These are phyloP conservation scores for Lochmaea capreae DNA, from an alignment of 2,888 invertebrate genomes.

Conservation along the genomic window DNA sequence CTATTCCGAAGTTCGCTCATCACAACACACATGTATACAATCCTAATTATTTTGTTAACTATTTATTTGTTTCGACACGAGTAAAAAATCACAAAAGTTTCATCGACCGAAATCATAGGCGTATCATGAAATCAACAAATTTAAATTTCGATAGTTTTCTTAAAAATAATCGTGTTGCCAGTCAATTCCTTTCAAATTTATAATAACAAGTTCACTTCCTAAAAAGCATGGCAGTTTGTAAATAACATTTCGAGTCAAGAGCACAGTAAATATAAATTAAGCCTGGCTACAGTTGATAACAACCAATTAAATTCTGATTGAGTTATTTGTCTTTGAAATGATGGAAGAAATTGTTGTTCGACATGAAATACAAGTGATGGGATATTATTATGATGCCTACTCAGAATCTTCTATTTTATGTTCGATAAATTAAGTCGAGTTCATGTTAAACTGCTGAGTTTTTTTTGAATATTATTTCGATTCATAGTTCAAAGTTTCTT, in stretches of 20 bases:
- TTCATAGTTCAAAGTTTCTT: no score
- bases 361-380: background rate
- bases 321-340: slow-evolving; percentile 6
- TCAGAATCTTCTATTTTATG: background rate
- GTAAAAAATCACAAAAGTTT: no score
- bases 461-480: no score
- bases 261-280: slow-evolving; percentile 8
- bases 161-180: no score
- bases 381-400: background rate
- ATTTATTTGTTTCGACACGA: background rate
- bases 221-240: background rate
- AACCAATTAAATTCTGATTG: slow-evolving; percentile 16
- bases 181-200: background rate
- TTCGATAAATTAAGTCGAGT: background rate
- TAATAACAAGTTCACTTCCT: background rate
- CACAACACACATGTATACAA: no score
- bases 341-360: slow-evolving; percentile 7
- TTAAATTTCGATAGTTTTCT: no score
- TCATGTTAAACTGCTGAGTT: no score
- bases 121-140: no score
- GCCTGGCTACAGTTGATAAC: slow-evolving; percentile 7
- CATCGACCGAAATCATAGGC: background rate
- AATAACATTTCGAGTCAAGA: background rate
- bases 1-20: no score
- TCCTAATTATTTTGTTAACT: background rate